Evolutionary conservation across 2,113 vertebrate genomes (phyloP), one percentile per base, ranked within the genome.

Genomic region (Malurus elegans): DNA sequence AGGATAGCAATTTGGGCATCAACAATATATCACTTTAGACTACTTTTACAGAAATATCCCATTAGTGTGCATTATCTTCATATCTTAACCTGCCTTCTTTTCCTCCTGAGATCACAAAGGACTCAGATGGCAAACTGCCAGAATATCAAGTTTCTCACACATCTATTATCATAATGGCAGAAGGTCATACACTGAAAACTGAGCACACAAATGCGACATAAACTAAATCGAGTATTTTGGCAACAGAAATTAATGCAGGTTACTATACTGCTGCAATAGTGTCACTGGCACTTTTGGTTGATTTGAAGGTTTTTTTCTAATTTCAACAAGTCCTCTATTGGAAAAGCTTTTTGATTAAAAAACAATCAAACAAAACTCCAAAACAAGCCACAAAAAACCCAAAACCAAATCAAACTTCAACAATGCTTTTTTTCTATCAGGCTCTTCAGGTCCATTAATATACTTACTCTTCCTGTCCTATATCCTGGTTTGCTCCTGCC

Each of bases 21-120:
- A 93, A 70, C 62, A 66, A 73, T 62, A 44, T 18, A 83, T 71
- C 67, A 80, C 38, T 82, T 87, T 19, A 83, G 75, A 78, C 60
- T 70, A 67, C 71, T 83, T 94, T 78, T 67, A 94, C 62, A 93
- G 94, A 92, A 94, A 94, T 72, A 90, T 26, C n/a, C 57, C 81
- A 95, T 92, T 95, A 96, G 85, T 26, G 82, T 74, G 51, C 92
- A 97, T 96, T 96, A 94, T 67, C 92, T 47, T 91, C 74, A 32
- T 93, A 88, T 94, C 81, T 91, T 92, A 73, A 86, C 73, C 58
- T 36, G 58, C 40, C 4, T 44, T 29, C 47, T 76, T 82, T 75
- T 82, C 29, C 73, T 91, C 87, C 50, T 50, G 91, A 93, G 93
- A 70, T 24, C 62, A 19, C 82, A 90, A 93, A 95, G 75, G 48